Conservation (phyloP, 2,113 vertebrate genomes). For the Neopipo cinnamomea region DNA sequence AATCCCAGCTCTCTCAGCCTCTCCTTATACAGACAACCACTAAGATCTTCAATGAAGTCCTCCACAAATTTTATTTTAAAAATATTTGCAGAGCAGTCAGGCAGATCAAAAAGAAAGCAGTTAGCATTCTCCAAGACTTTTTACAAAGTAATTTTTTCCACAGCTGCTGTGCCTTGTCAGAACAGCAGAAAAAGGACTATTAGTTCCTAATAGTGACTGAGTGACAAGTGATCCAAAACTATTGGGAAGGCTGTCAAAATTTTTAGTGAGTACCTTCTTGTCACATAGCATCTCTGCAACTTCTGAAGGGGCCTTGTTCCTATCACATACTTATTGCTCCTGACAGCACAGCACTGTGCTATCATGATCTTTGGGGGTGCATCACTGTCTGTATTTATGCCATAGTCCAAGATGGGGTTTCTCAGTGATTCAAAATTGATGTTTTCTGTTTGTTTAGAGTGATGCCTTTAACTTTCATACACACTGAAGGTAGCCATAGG, state of each 20-base stretch:
- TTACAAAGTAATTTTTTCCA: neutral
- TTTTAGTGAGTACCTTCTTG: neutral
- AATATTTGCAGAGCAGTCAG: neutral
- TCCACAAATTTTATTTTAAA: neutral
- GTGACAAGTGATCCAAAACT: neutral
- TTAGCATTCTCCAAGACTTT: neutral
- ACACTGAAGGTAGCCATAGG: neutral
- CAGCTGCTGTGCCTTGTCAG: neutral
- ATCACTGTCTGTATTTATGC: neutral
- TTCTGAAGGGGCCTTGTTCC: neutral
- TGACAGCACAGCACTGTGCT: neutral
- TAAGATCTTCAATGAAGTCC: neutral
- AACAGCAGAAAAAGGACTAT: neutral
- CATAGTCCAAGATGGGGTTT: neutral
- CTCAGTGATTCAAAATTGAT: neutral
- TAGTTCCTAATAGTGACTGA: neutral
- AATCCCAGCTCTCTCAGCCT: neutral
- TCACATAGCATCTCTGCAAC: neutral
- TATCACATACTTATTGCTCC: neutral
- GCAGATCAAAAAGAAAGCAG: neutral
- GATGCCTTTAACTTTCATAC: neutral
- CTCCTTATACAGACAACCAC: neutral
- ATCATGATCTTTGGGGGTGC: neutral
- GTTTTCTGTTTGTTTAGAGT: neutral
- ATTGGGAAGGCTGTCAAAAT: neutral